Evolutionary conservation across 2,888 invertebrate genomes (phyloP), one percentile per base, ranked within the genome.

Genomic region (Blastobasis adustella): DNA sequence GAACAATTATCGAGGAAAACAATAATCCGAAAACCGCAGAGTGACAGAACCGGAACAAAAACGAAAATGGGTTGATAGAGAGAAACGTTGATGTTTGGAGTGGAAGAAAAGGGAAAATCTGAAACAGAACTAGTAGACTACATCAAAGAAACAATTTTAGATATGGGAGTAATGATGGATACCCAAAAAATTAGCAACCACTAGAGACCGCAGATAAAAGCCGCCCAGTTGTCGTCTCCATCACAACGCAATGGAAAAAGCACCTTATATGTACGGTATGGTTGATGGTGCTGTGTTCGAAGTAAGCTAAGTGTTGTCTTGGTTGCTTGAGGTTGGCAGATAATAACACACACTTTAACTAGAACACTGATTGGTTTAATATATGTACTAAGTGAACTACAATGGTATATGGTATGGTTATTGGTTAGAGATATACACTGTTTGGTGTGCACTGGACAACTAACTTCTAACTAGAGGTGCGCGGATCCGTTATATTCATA

Each of bases 41-140:
- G 37, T 55, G 38, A 49, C 23, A 5, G n/a, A 44, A 6, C n/a
- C 53, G 23, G 50, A 55, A 45, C 51, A 49, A 42, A 53, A 51
- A 49, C 5, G 49, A 8, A 49, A n/a, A 10, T 36, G 5, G 8
- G 3, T 49, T 2, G 53, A 55, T 23, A 53, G 42, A 49, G 51
- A 47, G 6, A 47, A 47, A 47, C 45, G 51, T 38, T 53, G 4
- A 49, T 55, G 6, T 55, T 53, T 39, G 55, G 55, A 10, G 36
- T 53, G 3, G 51, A 55, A n/a, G 53, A 51, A 41, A 51, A 43
- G 8, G 55, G 55, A 42, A 55, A 55, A 47, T 47, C 42, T n/a
- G 55, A 55, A 48, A 6, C 42, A 5, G 53, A 55, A 40, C 42
- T 55, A 3, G 45, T 53, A 1, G 53, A 53, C 37, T 10, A 49